phyloP scores from a whole-genome alignment of 35 echinoderm and acorn worm genomes.

The Eucidaris tribuloides region DNA sequence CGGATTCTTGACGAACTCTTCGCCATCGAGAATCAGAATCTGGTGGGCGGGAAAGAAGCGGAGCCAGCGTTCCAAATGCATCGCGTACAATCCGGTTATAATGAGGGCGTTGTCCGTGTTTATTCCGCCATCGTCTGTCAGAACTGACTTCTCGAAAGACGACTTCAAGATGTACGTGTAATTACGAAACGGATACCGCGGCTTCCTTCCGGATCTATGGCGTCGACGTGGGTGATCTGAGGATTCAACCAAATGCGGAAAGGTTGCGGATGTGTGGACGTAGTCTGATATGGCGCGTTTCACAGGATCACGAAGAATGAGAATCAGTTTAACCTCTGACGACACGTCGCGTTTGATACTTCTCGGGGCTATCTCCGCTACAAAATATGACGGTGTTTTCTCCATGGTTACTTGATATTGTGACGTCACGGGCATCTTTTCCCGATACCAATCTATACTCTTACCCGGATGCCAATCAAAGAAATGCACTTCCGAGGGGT shows the following conservation, averaged over 20 bases:
- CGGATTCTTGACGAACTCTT: background rate
- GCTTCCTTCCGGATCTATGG: no score
- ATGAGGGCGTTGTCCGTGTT: background rate
- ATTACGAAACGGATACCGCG: no score
- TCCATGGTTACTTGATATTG: constrained; percentile 18
- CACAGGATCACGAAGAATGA: constrained; percentile 37
- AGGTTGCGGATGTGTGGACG: background rate
- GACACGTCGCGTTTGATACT: background rate
- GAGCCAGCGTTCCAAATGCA: background rate
- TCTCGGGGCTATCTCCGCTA: background rate
- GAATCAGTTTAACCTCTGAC: constrained; percentile 3
- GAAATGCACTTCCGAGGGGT: background rate
- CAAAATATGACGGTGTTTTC: constrained; percentile 15
- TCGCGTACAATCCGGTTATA: background rate
- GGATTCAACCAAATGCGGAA: no score
- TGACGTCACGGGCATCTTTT: background rate
- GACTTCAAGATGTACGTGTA: no score
- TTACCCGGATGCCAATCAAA: background rate
- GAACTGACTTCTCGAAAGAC: background rate
- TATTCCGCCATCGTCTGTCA: background rate
- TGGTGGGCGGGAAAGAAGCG: background rate
- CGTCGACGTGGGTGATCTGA: no score
- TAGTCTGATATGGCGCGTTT: background rate
- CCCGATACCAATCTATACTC: background rate
- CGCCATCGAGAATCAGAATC: background rate